A percentile compares a stretch with the other conserved stretches of the same genome.
Evolutionary conservation across 2,888 invertebrate genomes (phyloP).

Genomic region (Terebella lapidaria): DNA sequence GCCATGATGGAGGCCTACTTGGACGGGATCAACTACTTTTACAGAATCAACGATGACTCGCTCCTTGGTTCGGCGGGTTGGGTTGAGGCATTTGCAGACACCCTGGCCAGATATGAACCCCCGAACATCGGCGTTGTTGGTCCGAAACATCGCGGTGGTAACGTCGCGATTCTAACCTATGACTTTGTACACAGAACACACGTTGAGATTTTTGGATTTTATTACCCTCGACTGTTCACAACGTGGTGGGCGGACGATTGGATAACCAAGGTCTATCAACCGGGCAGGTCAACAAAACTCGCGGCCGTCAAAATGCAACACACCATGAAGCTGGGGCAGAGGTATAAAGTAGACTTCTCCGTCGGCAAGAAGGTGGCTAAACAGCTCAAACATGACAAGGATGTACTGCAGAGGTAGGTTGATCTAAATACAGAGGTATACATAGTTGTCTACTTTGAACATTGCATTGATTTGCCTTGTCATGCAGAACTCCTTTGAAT

Average conservation of each 20-base stretch:
- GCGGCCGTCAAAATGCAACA: conserved; percentile 9
- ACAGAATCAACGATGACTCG: conserved; percentile 25
- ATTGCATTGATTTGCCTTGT: too few relatives aligned
- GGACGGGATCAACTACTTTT: conserved; percentile 23
- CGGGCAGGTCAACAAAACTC: conserved; percentile 8
- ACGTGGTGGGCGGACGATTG: conserved; percentile 27
- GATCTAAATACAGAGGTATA: too few relatives aligned
- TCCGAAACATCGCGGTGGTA: conserved; percentile 22
- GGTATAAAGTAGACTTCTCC: conserved; percentile 9
- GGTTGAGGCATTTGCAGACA: conserved; percentile 12
- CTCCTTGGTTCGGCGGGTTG: conserved; percentile 9
- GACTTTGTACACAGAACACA: conserved; percentile 25
- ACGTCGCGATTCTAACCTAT: conserved; percentile 21
- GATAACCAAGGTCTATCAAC: conserved; percentile 22
- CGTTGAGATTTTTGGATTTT: conserved; percentile 25
- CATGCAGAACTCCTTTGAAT: too few relatives aligned
- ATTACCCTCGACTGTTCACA: conserved; percentile 22
- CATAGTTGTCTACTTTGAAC: too few relatives aligned
- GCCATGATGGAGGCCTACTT: conserved; percentile 30
- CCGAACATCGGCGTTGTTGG: conserved; percentile 25
- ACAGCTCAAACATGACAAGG: not conserved
- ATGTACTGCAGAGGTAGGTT: not conserved
- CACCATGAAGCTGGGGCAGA: conserved; percentile 15
- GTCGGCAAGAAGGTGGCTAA: not conserved
- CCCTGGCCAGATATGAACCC: conserved; percentile 14